Conservation (phyloP, 2,888 invertebrate genomes). For the Argynnis bischoffii region DNA sequence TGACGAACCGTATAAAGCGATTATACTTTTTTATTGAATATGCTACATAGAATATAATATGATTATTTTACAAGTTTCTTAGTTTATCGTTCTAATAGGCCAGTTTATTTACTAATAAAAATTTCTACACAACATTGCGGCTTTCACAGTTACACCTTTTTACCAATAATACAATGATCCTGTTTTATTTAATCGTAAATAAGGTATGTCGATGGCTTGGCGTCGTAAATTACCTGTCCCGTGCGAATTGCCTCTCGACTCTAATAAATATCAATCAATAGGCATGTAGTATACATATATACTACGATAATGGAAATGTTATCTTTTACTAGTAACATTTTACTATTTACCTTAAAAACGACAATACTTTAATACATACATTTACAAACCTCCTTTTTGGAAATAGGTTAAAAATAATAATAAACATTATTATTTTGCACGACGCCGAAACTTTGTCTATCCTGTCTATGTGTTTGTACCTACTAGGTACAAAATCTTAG, state of each 20-base stretch:
- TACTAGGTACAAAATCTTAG: too few species aligned
- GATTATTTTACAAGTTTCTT: neutral
- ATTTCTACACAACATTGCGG: conserved; percentile 32
- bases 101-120: neutral
- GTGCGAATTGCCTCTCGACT: conserved; percentile 57
- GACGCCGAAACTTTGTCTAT: too few species aligned
- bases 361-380: too few species aligned
- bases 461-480: too few species aligned
- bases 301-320: conserved; percentile 49
- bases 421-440: too few species aligned
- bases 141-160: conserved; percentile 43
- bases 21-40: neutral
- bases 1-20: neutral
- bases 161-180: conserved; percentile 62
- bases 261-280: conserved; percentile 71
- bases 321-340: conserved; percentile 30
- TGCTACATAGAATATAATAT: neutral
- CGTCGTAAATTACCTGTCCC: conserved; percentile 63
- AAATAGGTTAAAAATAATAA: neutral
- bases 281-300: conserved; percentile 52
- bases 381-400: neutral
- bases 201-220: conserved; percentile 54
- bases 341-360: conserved; percentile 9
- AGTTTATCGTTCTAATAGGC: neutral
- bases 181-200: conserved; percentile 73